phyloP scores from a whole-genome alignment of 2,113 vertebrate genomes.

The Callaeas wilsoni region DNA sequence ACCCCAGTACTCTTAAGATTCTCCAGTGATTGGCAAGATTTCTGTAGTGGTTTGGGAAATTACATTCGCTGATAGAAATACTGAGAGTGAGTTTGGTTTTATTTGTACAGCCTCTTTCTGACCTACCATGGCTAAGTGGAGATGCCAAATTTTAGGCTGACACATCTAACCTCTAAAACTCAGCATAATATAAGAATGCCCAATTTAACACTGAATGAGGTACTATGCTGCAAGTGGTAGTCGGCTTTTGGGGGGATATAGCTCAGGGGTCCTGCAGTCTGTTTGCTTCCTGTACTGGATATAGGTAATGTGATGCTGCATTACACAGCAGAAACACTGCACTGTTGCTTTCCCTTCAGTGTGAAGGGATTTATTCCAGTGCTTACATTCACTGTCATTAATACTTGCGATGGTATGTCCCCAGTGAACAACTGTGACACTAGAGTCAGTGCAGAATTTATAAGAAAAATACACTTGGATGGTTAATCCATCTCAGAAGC shows the following conservation, averaged over 20 bases:
- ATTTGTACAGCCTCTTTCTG: background rate
- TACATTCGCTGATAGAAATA: background rate
- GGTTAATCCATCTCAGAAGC: background rate
- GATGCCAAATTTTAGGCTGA: background rate
- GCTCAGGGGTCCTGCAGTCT: background rate
- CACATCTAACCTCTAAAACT: background rate
- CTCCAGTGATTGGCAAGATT: background rate
- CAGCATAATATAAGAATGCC: background rate
- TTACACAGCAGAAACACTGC: background rate
- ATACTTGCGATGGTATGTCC: background rate
- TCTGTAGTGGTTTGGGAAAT: background rate
- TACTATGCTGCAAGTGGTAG: background rate
- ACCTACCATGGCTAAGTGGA: background rate
- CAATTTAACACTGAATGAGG: background rate
- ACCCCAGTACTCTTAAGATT: background rate
- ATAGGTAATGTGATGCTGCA: rapidly evolving
- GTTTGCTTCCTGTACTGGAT: background rate
- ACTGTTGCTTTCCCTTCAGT: background rate
- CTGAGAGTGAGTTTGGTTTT: background rate
- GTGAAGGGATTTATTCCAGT: background rate
- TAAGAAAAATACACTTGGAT: background rate
- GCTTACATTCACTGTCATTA: background rate
- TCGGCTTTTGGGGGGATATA: background rate
- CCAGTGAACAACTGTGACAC: background rate
- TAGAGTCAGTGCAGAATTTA: background rate